Percentiles rank a stretch among this genome's conserved stretches.
Conservation (phyloP, 1,140 invertebrate genomes). For the Hyles vespertilio region DNA sequence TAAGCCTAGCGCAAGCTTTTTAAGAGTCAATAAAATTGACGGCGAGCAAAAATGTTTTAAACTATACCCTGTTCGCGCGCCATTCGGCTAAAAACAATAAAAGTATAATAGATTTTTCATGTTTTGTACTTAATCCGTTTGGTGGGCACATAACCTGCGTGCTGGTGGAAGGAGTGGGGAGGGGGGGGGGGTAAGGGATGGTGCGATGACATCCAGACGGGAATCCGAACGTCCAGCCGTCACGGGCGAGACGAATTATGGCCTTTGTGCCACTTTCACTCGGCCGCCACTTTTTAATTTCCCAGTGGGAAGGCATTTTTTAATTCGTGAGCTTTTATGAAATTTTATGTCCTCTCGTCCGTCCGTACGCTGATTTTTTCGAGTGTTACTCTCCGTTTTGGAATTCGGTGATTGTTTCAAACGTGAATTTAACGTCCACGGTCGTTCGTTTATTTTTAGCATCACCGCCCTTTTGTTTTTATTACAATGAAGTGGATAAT, state of each 20-base stretch:
- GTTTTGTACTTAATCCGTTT: slow-evolving; percentile 58
- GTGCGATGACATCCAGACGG: slow-evolving; percentile 39
- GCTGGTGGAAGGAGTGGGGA: slow-evolving; percentile 12
- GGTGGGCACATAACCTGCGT: slow-evolving; percentile 9
- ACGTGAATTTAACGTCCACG: slow-evolving; percentile 6
- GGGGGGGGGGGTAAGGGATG: background rate
- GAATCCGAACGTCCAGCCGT: slow-evolving; percentile 43
- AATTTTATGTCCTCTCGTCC: slow-evolving; percentile 47
- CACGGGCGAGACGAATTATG: slow-evolving; percentile 62
- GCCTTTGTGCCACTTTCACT: slow-evolving; percentile 67
- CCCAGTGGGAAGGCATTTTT: slow-evolving; percentile 55
- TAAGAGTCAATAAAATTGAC: slow-evolving; percentile 65
- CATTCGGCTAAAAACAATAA: slow-evolving; percentile 60
- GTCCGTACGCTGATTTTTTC: slow-evolving; percentile 41
- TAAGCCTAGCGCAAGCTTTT: slow-evolving; percentile 53
- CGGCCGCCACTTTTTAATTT: slow-evolving; percentile 56
- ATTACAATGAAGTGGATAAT: background rate
- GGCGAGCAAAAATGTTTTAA: slow-evolving; percentile 33
- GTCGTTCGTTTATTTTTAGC: background rate
- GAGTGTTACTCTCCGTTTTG: slow-evolving; percentile 29
- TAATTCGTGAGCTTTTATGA: slow-evolving; percentile 59
- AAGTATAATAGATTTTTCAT: slow-evolving; percentile 67
- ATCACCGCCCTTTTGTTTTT: background rate
- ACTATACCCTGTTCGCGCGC: slow-evolving; percentile 47
- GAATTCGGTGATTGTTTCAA: slow-evolving; percentile 36